These are phyloP conservation scores for Petromus typicus DNA, from an alignment of 2,113 vertebrate species.

Conservation along the genomic window DNA sequence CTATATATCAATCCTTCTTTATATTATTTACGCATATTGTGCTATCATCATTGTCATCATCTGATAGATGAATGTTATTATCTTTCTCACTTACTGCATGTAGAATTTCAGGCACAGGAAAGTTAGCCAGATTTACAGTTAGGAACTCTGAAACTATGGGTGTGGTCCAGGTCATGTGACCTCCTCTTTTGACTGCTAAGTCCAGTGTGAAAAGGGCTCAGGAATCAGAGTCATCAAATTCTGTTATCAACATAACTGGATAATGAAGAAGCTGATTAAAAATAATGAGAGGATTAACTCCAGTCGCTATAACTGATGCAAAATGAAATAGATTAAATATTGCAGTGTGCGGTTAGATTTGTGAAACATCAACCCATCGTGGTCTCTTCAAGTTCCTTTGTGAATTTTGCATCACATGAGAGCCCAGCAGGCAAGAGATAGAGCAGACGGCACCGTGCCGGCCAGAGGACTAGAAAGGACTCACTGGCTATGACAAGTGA, in stretches of 20 bases:
- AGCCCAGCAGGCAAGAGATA: not conserved
- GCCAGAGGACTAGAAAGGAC: not conserved
- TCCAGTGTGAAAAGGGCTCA: not conserved
- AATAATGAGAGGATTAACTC: not conserved
- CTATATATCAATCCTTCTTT: not conserved
- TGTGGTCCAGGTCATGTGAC: not conserved
- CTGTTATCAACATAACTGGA: not conserved
- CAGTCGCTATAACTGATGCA: not conserved
- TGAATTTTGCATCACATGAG: not conserved
- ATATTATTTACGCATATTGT: not conserved
- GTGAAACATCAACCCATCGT: not conserved
- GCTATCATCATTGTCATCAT: not conserved
- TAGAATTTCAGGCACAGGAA: not conserved
- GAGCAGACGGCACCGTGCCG: not conserved
- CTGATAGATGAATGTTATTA: not conserved
- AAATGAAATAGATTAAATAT: conserved; percentile 31
- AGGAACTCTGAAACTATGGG: not conserved
- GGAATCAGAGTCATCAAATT: not conserved
- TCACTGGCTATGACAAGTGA: not conserved
- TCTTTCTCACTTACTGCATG: not conserved
- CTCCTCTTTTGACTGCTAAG: not conserved
- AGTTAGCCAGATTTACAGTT: not conserved
- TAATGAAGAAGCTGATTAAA: not conserved
- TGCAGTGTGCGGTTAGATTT: not conserved
- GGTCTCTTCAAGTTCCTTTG: not conserved